These are phyloP conservation scores for Ciconia boyciana DNA, from an alignment of 2,113 vertebrate species.

Conservation along the genomic window DNA sequence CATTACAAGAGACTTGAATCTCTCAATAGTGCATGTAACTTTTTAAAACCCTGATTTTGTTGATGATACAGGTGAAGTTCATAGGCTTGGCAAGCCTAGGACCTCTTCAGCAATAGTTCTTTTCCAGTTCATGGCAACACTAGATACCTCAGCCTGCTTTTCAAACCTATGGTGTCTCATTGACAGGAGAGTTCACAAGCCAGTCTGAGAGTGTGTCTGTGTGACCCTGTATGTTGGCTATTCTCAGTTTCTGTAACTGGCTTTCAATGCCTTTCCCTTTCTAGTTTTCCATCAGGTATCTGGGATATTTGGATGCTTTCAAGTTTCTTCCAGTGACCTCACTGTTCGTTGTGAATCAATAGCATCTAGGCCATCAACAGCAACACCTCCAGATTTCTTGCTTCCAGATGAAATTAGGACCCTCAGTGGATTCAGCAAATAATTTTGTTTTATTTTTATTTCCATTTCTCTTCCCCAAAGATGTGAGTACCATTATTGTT, in stretches of 20 bases:
- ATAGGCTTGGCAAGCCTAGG: background rate
- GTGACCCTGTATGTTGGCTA: background rate
- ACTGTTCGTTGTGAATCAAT: background rate
- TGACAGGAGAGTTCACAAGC: background rate
- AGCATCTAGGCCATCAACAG: background rate
- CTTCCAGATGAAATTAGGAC: background rate
- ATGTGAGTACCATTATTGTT: background rate
- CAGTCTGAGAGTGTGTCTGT: background rate
- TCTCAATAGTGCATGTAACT: accelerated
- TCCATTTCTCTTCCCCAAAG: background rate
- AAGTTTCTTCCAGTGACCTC: background rate
- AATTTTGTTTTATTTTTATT: background rate
- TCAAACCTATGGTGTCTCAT: background rate
- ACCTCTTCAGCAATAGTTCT: background rate
- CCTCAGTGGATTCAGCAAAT: background rate
- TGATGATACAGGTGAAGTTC: background rate
- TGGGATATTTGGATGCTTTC: background rate
- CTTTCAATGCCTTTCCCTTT: background rate
- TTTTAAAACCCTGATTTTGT: background rate
- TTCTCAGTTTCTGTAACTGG: background rate
- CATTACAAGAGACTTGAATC: background rate
- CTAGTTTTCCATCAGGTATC: background rate
- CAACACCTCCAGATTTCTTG: background rate
- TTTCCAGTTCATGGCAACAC: background rate
- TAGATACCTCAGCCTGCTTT: background rate